Evolutionary conservation across 2,797 vertebrate genomes (phyloP).

Genomic region (Cercopithecus petaurista): DNA sequence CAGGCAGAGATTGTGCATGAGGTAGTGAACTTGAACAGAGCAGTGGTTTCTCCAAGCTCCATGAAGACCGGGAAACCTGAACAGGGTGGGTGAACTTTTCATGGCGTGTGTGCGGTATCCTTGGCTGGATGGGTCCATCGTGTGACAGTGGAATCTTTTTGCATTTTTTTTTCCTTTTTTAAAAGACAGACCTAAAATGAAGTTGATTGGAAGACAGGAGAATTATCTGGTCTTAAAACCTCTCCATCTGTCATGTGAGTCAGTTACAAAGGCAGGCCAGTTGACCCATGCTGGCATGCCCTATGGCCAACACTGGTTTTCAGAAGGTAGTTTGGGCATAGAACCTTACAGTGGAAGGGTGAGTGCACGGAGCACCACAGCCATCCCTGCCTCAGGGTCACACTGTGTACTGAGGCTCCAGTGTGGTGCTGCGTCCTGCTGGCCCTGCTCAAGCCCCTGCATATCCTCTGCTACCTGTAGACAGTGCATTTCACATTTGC

Average conservation of each 20-base stretch:
- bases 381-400: neutral
- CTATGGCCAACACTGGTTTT: neutral
- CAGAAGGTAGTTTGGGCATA: neutral
- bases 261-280: neutral
- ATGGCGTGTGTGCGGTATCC: neutral
- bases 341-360: neutral
- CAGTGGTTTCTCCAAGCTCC: neutral
- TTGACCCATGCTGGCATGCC: neutral
- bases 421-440: neutral
- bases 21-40: neutral
- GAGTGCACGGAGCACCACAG: fast-evolving
- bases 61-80: neutral
- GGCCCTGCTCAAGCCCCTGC: neutral
- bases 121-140: neutral
- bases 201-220: neutral
- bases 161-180: neutral
- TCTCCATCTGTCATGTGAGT: neutral
- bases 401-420: neutral
- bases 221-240: neutral
- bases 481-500: neutral
- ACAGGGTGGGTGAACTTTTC: neutral
- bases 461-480: neutral
- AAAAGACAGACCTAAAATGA: neutral
- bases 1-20: neutral
- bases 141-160: neutral